Percentiles rank a stretch among this genome's conserved stretches.
These are phyloP conservation scores for Iphiclides podalirius DNA, from an alignment of 2,888 invertebrate species.

Conservation along the genomic window DNA sequence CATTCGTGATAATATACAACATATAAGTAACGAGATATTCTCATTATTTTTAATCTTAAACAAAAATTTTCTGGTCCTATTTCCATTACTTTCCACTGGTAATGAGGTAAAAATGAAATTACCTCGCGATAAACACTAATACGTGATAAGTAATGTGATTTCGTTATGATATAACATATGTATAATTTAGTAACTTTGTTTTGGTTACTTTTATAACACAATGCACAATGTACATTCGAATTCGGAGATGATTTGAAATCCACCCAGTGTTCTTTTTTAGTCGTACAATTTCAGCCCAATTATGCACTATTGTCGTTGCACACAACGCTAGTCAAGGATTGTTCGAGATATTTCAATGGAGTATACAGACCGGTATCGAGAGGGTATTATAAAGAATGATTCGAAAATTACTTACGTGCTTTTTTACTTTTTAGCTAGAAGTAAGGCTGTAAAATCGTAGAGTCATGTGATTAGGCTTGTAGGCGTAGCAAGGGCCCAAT, in stretches of 20 bases:
- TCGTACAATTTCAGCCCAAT: conserved; percentile 6
- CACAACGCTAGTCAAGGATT: conserved; percentile 4
- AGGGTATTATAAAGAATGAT: conserved; percentile 2
- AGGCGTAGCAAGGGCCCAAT: conserved; percentile 1
- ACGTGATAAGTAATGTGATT: no score
- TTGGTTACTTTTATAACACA: no score
- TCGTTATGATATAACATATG: no score
- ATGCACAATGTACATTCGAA: no score
- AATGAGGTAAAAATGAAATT: no score
- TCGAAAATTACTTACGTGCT: neutral
- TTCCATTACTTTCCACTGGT: no score
- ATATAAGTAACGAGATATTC: no score
- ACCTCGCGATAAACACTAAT: no score
- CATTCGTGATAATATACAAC: neutral
- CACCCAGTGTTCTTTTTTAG: neutral
- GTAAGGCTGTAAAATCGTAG: conserved; percentile 3
- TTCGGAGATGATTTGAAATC: neutral
- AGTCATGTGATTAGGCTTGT: neutral
- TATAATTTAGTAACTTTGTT: no score
- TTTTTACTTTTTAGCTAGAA: neutral
- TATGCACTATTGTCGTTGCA: conserved; percentile 8
- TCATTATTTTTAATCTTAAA: no score
- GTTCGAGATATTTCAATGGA: conserved; percentile 11
- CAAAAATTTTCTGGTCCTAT: no score
- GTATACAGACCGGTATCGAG: neutral